Evolutionary conservation across 2,797 vertebrate species (phyloP), one percentile per base, ranked within the genome.

Genomic region (Scolopax bukidnonensis): DNA sequence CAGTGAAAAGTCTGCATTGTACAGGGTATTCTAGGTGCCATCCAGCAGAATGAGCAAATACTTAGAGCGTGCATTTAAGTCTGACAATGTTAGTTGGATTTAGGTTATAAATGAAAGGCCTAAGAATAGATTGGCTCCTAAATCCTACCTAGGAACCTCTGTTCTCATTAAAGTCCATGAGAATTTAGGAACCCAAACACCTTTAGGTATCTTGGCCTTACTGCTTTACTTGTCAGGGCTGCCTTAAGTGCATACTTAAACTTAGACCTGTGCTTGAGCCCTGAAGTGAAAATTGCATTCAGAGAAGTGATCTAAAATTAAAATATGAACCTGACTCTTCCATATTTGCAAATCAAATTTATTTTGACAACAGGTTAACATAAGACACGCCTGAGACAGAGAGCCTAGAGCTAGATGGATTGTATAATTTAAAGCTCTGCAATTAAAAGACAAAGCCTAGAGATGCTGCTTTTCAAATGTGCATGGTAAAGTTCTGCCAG

Each of bases 291-390:
- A 90, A 76, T 8, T 57, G 30, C 32, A 30, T 84, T 56, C 61
- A 47, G 43, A 43, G 23, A 57, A 95, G 48, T 11, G 14, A 59
- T 24, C 81, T 64, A 60, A 89, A 89, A 88, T 88, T 81, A 82
- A 88, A 78, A 63, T 50, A 36, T 18, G 68, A 40, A 59, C 50
- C 71, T 53, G 24, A 47, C 33, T 65, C 40, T 41, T 71, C 47
- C 41, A 32, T 41, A 25, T 73, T 67, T 88, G 43, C 89, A 85
- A 91, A 76, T 67, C 36, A 82, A 68, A 93, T 86, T 84, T 71
- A 57, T 92, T 93, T 93, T 93, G 90, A 93, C 94, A 79, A 68
- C 74, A 84, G 54, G 40, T 84, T 93, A 86, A 54, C 33, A 24
- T 56, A 74, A 92, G 59, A 70, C 33, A 33, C 0, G 6, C 54